Conservation (phyloP, 1,140 invertebrate genomes). For the Hylaeus volcanicus region DNA sequence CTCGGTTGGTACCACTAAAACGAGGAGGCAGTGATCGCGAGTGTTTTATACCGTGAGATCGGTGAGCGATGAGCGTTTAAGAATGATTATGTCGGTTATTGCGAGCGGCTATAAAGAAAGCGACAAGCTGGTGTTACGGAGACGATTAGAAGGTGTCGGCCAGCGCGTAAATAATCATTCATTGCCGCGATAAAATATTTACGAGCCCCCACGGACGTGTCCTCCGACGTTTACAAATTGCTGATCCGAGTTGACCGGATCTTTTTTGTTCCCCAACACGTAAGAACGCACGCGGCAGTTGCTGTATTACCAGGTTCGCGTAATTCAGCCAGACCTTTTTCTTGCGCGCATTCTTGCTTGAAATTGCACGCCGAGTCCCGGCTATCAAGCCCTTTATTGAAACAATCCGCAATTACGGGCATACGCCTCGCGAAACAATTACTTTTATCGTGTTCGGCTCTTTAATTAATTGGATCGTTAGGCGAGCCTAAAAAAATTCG, state of each 20-base stretch:
- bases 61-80: slow-evolving; percentile 6
- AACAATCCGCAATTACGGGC: slow-evolving; percentile 1
- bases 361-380: neutral
- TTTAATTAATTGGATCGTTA: too few relatives aligned
- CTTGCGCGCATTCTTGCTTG: slow-evolving; percentile 16
- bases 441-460: too few relatives aligned
- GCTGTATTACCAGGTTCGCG: neutral
- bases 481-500: too few relatives aligned
- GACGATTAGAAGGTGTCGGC: slow-evolving; percentile 24
- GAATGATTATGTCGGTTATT: slow-evolving; percentile 14
- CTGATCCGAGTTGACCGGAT: neutral
- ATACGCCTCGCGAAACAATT: too few relatives aligned
- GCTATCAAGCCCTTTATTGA: neutral
- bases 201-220: slow-evolving; percentile 23
- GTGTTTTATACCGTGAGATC: neutral
- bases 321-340: slow-evolving; percentile 21
- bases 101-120: slow-evolving; percentile 60
- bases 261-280: slow-evolving; percentile 5
- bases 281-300: slow-evolving; percentile 2
- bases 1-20: neutral
- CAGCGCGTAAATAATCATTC: slow-evolving; percentile 35
- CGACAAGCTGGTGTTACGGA: slow-evolving; percentile 49
- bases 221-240: slow-evolving; percentile 19
- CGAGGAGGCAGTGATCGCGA: neutral
- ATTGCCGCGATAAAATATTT: slow-evolving; percentile 26